Percentiles rank a stretch among this genome's conserved stretches.
Conservation (phyloP, 2,888 invertebrate species). For the Sclerodermus sp. region DNA sequence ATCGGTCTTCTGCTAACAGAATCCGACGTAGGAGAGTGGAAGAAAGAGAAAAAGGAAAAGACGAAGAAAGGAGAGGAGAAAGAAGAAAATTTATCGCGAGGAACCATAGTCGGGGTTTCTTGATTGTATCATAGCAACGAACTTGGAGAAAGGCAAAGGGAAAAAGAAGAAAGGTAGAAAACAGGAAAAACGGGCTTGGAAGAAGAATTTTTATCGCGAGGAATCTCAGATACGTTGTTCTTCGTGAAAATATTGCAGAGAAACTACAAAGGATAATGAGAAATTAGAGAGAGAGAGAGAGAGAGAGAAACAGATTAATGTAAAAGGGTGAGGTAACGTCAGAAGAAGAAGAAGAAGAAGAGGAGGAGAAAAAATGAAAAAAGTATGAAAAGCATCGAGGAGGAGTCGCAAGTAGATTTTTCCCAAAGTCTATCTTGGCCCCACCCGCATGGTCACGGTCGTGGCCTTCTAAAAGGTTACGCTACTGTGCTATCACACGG, state of each 20-base stretch:
- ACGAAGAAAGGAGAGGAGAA: too few species aligned
- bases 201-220: too few species aligned
- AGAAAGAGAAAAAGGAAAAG: not conserved
- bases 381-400: not conserved
- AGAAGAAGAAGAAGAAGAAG: not conserved
- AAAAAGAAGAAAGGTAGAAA: too few species aligned
- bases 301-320: conserved; percentile 10
- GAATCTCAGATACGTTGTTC: too few species aligned
- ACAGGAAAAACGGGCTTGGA: too few species aligned
- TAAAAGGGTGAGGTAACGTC: not conserved
- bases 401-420: not conserved
- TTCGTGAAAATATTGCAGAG: too few species aligned
- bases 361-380: too few species aligned
- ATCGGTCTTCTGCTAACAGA: not conserved
- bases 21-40: not conserved
- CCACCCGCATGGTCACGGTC: conserved; percentile 4
- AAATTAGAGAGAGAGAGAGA: not conserved
- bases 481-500: conserved; percentile 21
- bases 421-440: too few species aligned
- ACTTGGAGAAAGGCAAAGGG: not conserved
- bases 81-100: too few species aligned
- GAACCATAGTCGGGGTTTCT: too few species aligned
- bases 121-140: too few species aligned
- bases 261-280: too few species aligned
- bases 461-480: conserved; percentile 15